Base-by-base conservation (phyloP, 2,888 invertebrate genomes). In the Macaria liturata region DNA sequence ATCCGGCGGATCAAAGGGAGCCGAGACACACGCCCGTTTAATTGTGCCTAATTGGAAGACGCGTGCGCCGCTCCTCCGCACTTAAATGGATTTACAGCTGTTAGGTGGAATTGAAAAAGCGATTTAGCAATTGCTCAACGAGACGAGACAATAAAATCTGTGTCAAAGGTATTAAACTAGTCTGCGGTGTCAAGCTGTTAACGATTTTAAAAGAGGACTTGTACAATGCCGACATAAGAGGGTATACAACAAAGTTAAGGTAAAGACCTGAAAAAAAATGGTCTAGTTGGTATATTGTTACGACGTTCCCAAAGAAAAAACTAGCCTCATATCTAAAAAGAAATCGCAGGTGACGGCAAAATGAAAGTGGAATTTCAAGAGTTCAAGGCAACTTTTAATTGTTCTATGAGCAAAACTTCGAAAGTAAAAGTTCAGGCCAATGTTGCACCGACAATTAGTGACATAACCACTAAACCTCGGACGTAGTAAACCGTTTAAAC, bases 31-130 rank as follows among this genome's bases (percentile, higher is more conserved):
- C 68, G 71, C 67, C 65, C 64, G 63, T 63, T 76, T 88, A 88
- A 90, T 90, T 86, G 86, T 69, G 67, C 73, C 76, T 86, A 88
- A 90, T 90, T 87, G 85, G 76, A 69, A 72, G 71, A 71, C 68
- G 61, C 69, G 75, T 78, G 67, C 84, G 83, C 83, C 78, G 76
- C 72, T 67, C 68, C 71, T 67, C 70, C 70, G 64, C 70, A 68
- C 62, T 71, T 82, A 82, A 86, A 80, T 82, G 80, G 80, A 82
- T 86, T 83, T 82, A 86, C 86, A 84, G 81, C 85, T 83, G 83
- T 72, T 68, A 67, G 60, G 64, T 55, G 66, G 65, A 78, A 80
- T 80, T 75, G 73, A 74, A 62, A 77, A 78, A 67, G 70, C 78
- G 80, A 81, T 82, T 82, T 78, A 77, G 70, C 68, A 75, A 76